These are phyloP conservation scores for Apteryx mantelli DNA, from an alignment of 2,113 vertebrate genomes.

Conservation along the genomic window DNA sequence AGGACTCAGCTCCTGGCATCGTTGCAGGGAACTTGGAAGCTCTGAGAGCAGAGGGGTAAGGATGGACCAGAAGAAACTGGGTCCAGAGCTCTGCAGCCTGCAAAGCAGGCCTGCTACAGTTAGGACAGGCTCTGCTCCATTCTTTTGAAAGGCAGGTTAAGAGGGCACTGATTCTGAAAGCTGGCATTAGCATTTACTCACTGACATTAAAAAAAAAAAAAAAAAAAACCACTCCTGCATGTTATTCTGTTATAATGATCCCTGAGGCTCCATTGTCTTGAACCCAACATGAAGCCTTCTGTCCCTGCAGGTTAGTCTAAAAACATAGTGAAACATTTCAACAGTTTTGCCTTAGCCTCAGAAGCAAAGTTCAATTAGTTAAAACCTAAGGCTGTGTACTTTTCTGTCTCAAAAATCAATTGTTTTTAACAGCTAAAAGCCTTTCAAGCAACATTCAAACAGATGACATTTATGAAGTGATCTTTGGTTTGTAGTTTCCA, in stretches of 20 bases:
- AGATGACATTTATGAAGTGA: background rate
- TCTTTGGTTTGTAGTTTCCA: background rate
- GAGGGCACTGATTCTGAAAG: background rate
- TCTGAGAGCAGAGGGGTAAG: background rate
- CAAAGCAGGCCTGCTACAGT: background rate
- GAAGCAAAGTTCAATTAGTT: conserved; percentile 3
- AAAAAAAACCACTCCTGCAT: background rate
- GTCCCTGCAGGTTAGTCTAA: background rate
- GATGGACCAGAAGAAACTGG: background rate
- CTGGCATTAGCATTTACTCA: background rate
- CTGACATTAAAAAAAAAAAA: background rate
- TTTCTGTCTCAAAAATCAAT: background rate
- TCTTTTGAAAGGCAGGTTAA: background rate
- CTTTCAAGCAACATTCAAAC: background rate
- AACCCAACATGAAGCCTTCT: background rate
- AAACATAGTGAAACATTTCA: background rate
- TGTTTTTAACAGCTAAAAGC: background rate
- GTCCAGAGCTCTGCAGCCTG: background rate
- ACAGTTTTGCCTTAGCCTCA: background rate
- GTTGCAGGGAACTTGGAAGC: background rate
- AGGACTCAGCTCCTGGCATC: background rate
- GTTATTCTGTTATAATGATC: background rate
- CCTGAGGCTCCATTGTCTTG: background rate
- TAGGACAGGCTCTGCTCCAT: background rate
- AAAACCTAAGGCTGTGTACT: background rate